phyloP scores from a whole-genome alignment of 2,888 invertebrate species.

The Drosophila villosipedis region DNA sequence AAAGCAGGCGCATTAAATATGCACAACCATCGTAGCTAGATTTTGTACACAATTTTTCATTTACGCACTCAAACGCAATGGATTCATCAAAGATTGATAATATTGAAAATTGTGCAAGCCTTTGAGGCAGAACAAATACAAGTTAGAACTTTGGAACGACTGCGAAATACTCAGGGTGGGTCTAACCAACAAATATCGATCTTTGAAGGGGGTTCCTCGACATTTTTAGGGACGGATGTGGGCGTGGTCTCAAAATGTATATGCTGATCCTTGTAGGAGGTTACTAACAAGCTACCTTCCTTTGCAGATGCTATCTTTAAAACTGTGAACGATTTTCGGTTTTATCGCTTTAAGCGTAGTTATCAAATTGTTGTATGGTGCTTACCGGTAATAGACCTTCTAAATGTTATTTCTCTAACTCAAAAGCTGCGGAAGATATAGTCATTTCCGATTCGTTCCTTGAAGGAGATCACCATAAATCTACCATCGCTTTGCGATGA shows the following conservation, averaged over 20 bases:
- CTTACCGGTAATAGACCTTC: too few relatives aligned
- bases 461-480: neutral
- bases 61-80: neutral
- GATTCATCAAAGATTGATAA: neutral
- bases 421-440: neutral
- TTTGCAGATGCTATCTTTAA: neutral
- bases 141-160: too few relatives aligned
- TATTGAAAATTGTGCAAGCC: neutral
- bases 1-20: slow-evolving; percentile 20
- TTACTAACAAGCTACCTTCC: neutral
- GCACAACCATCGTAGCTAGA: slow-evolving; percentile 7
- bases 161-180: neutral
- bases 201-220: neutral
- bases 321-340: neutral
- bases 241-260: neutral
- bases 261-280: neutral
- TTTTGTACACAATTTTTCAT: neutral
- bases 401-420: neutral
- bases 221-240: neutral
- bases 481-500: neutral
- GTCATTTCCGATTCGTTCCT: neutral
- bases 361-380: neutral
- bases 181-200: neutral
- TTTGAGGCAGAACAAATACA: neutral
- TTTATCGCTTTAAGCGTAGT: neutral